These are phyloP conservation scores for Jaculus jaculus DNA, from an alignment of 2,113 vertebrate species.

Conservation along the genomic window DNA sequence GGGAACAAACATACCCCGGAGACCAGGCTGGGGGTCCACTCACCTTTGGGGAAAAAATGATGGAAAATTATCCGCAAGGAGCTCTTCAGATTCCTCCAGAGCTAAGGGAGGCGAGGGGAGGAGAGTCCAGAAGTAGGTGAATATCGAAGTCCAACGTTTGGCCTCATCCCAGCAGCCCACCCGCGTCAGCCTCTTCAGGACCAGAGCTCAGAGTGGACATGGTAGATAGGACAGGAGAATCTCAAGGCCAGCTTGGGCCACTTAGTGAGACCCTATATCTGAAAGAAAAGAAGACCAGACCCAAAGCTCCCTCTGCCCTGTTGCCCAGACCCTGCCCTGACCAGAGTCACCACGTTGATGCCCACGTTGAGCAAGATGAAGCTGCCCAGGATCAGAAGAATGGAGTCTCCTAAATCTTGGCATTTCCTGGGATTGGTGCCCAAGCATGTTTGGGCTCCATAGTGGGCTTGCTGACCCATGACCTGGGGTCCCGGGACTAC, in stretches of 20 bases:
- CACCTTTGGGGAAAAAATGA: slow-evolving; percentile 70
- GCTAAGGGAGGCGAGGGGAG: slow-evolving; percentile 49
- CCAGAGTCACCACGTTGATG: slow-evolving; percentile 79
- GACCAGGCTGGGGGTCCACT: background rate
- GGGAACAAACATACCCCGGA: background rate
- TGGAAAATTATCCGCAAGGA: slow-evolving; percentile 62
- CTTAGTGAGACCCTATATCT: background rate
- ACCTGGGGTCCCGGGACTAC: slow-evolving; percentile 67
- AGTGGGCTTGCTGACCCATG: slow-evolving; percentile 61
- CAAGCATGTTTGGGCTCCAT: slow-evolving; percentile 57
- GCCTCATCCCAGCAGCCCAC: slow-evolving; percentile 1
- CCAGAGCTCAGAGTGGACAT: background rate
- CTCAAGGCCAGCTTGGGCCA: background rate
- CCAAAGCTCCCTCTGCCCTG: background rate
- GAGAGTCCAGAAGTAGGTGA: slow-evolving; percentile 28
- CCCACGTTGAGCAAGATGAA: slow-evolving; percentile 77
- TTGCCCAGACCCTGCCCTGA: slow-evolving; percentile 55
- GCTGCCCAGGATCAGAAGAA: slow-evolving; percentile 76
- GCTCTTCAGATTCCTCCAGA: slow-evolving; percentile 74
- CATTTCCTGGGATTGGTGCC: slow-evolving; percentile 70
- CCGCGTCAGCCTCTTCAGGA: background rate
- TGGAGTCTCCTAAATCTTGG: slow-evolving; percentile 76
- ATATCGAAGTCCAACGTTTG: background rate
- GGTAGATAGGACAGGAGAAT: background rate
- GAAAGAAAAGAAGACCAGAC: background rate